Base-by-base conservation (phyloP, 2,888 invertebrate species). In the Girardia tigrina region DNA sequence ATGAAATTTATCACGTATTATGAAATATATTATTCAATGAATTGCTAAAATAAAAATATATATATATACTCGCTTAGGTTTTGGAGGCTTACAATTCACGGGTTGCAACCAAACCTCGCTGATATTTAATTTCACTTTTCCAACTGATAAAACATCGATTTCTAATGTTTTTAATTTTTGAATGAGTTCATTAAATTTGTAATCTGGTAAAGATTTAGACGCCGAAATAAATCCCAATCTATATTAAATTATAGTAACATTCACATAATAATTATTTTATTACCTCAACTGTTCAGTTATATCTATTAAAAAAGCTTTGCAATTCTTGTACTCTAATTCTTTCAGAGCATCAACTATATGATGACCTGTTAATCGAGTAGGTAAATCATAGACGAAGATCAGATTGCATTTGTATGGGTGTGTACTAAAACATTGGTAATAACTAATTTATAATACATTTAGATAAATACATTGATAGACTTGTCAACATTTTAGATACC, bases 71-170 rank as follows among this genome's bases (percentile, higher is more conserved):
- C 23, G n/a, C 23, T 56, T 56, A 8, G 56, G 56, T 56, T 56
- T 4, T 4, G 56, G 56, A 56, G 56, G 56, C 23, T 56, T 16
- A n/a, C 56, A 56, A 16, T 56, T 56, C 4, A 56, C 56, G 4
- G 56, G 56, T 56, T 56, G 56, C n/a, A 56, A 56, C 56, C 56
- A 56, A 56, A 56, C 56, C n/a, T 56, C 56, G n/a, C 56, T 56
- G 56, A 56, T 56, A 56, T 56, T 56, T 56, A 56, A 56, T 16
- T 56, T 56, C 4, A 56, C 56, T 56, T 56, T 56, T 20, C n/a
- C n/a, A 56, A 56, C 4, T n/a, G 56, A 56, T 16, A 23, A 2
- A 12, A 56, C 56, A 12, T 56, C 56, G n/a, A 56, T 4, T 56
- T 56, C 56, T 12, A 56, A n/a, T 12, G 56, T 56, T 16, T 56